These are phyloP conservation scores for Rhagium mordax DNA, from an alignment of 2,888 invertebrate genomes.

Conservation along the genomic window DNA sequence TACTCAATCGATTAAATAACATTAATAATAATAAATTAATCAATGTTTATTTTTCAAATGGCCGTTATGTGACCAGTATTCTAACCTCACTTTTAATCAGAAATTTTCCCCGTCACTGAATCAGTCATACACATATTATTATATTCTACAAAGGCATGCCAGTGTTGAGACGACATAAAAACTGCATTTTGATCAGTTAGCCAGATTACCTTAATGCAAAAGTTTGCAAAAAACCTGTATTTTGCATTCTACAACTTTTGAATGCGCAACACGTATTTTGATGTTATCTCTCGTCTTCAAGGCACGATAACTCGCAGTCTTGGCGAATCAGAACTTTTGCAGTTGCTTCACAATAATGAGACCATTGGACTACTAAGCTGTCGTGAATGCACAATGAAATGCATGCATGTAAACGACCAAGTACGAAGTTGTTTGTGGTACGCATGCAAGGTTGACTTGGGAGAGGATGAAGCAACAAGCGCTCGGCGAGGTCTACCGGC, in stretches of 20 bases:
- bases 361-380: slow-evolving; percentile 41
- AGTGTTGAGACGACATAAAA: neutral
- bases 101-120: neutral
- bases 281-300: slow-evolving; percentile 32
- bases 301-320: slow-evolving; percentile 14
- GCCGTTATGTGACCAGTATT: neutral
- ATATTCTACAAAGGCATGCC: neutral
- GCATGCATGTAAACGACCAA: slow-evolving; percentile 52
- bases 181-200: neutral
- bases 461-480: slow-evolving; percentile 62
- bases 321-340: slow-evolving; percentile 30
- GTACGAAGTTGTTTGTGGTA: slow-evolving; percentile 46
- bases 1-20: too few species aligned
- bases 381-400: slow-evolving; percentile 54
- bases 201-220: slow-evolving; percentile 5
- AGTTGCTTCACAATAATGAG: slow-evolving; percentile 37
- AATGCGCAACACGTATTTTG: slow-evolving; percentile 29
- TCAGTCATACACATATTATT: neutral
- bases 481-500: slow-evolving; percentile 51
- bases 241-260: slow-evolving; percentile 19
- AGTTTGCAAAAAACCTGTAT: neutral
- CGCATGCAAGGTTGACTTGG: slow-evolving; percentile 45
- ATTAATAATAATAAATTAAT: too few species aligned
- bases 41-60: too few species aligned
- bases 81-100: slow-evolving; percentile 23